Conservation (phyloP, 2,113 vertebrate genomes). For the Seriola dumerili region DNA sequence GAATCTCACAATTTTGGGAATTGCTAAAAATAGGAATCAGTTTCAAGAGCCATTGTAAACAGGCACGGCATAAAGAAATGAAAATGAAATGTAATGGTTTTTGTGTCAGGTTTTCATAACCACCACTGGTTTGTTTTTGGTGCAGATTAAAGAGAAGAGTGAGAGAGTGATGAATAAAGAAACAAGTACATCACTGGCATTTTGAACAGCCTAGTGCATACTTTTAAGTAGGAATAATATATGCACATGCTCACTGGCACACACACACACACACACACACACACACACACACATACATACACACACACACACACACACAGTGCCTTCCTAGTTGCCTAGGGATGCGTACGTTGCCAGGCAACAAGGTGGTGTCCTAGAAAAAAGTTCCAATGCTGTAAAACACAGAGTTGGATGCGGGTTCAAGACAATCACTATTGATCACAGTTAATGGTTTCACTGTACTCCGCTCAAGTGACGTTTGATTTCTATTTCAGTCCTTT, state of each 20-base stretch:
- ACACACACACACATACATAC: neutral
- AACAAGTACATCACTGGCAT: conserved; percentile 56
- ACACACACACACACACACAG: conserved; percentile 9
- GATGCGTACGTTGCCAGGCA: conserved; percentile 84
- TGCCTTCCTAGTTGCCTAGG: conserved; percentile 62
- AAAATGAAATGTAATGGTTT: conserved; percentile 13
- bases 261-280: conserved; percentile 1
- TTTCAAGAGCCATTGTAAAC: conserved; percentile 9
- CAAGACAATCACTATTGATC: conserved; percentile 53
- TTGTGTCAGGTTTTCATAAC: neutral
- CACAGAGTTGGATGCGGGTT: conserved; percentile 36
- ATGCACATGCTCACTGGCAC: conserved; percentile 46
- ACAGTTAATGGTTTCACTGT: conserved; percentile 52
- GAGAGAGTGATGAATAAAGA: conserved; percentile 27
- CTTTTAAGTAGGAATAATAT: conserved; percentile 58
- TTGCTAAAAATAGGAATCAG: conserved; percentile 30
- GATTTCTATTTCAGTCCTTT: conserved; percentile 22
- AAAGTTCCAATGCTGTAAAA: conserved; percentile 66
- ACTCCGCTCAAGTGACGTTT: neutral
- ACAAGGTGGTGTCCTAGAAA: conserved; percentile 82
- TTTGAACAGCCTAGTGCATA: conserved; percentile 42
- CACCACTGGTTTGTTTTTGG: conserved; percentile 21
- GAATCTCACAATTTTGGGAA: conserved; percentile 16
- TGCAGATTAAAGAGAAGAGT: conserved; percentile 3
- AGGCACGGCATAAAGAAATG: neutral